Conservation (phyloP, 2,113 vertebrate genomes). For the Chaetops frenatus region DNA sequence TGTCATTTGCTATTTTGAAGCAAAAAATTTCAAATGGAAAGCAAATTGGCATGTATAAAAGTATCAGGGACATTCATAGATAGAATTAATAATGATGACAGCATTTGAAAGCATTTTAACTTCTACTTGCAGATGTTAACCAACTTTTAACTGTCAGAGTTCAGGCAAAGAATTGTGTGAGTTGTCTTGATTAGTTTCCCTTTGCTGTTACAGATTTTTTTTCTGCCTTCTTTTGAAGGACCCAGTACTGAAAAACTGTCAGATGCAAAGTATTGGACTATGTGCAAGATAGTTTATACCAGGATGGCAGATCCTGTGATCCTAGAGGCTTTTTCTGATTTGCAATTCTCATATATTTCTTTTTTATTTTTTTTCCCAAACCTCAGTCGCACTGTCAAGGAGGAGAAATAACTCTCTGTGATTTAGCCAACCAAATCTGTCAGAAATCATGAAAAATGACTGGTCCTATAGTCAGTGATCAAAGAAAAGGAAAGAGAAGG, state of each 20-base stretch:
- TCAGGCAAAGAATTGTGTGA: background rate
- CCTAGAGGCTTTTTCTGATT: background rate
- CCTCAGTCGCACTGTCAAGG: slow-evolving; percentile 3
- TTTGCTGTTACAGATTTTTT: background rate
- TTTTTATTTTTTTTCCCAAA: background rate
- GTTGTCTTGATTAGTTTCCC: background rate
- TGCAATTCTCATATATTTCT: background rate
- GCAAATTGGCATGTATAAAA: background rate
- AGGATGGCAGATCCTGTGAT: background rate
- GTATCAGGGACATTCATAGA: background rate
- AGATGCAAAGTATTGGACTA: background rate
- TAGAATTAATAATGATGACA: background rate
- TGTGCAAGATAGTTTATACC: background rate
- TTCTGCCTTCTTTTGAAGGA: background rate
- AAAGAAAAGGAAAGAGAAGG: background rate
- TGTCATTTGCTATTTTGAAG: background rate
- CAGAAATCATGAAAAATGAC: slow-evolving; percentile 4
- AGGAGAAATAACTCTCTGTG: slow-evolving; percentile 14
- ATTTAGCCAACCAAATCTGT: background rate
- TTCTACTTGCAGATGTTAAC: background rate
- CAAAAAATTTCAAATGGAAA: background rate
- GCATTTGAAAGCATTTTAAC: background rate
- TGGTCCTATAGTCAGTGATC: background rate
- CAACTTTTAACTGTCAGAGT: background rate
- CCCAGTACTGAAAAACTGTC: background rate